A percentile compares a stretch with the other conserved stretches of the same genome.
phyloP scores from a whole-genome alignment of 2,797 vertebrate genomes.

The Lepus oiostolus region DNA sequence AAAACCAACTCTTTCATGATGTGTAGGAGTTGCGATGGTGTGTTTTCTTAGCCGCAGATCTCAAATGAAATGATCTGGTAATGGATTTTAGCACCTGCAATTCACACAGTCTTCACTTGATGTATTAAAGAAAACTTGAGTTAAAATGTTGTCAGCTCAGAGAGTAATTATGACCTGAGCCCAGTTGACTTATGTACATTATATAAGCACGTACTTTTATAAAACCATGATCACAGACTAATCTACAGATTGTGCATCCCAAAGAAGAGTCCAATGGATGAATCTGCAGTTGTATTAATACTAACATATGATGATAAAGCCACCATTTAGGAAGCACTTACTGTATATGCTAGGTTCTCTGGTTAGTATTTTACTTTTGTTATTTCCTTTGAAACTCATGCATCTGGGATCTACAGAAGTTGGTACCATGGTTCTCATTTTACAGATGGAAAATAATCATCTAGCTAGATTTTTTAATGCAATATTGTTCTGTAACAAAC shows the following conservation, averaged over 20 bases:
- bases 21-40: not conserved
- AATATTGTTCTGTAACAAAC: not conserved
- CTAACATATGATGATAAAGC: not conserved
- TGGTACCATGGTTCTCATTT: not conserved
- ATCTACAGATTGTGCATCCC: not conserved
- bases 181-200: not conserved
- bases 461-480: not conserved
- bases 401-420: not conserved
- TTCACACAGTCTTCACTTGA: constrained; percentile 53
- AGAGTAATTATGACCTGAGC: constrained; percentile 21
- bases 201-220: not conserved
- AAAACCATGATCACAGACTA: not conserved
- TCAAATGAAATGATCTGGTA: not conserved
- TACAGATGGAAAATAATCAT: not conserved
- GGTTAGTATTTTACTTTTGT: not conserved
- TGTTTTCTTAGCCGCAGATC: constrained; percentile 2
- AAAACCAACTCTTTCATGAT: constrained; percentile 43
- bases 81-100: constrained; percentile 65
- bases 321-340: not conserved
- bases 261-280: not conserved
- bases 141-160: constrained; percentile 58
- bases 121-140: constrained; percentile 34
- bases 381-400: not conserved
- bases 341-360: not conserved
- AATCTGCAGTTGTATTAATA: not conserved